These are phyloP conservation scores for Xenopus petersii DNA, from an alignment of 2,797 vertebrate genomes.

Conservation along the genomic window DNA sequence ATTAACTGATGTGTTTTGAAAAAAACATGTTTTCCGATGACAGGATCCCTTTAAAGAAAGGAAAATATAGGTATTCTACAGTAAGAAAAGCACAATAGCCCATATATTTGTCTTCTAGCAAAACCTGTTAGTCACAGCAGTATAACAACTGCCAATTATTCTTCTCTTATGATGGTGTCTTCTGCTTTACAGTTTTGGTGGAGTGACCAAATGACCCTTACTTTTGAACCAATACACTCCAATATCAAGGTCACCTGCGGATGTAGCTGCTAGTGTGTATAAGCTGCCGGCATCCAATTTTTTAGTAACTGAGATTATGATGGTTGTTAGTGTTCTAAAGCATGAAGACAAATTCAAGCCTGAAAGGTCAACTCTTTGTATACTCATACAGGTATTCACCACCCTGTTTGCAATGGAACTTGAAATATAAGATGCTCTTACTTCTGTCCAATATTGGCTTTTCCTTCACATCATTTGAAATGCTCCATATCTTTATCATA, in stretches of 20 bases:
- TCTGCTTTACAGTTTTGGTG: neutral
- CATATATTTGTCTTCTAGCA: neutral
- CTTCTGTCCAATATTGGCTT: neutral
- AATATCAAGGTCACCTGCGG: slow-evolving; percentile 9
- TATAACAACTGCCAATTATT: slow-evolving; percentile 26
- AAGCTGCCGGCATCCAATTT: slow-evolving; percentile 24
- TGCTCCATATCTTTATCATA: too few species aligned
- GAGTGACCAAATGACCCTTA: slow-evolving; percentile 8
- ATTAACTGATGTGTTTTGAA: too few species aligned
- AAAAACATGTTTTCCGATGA: too few species aligned
- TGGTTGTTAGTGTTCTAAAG: slow-evolving; percentile 14
- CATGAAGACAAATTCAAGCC: slow-evolving; percentile 25
- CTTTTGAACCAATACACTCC: slow-evolving; percentile 2
- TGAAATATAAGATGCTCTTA: neutral
- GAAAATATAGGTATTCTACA: neutral
- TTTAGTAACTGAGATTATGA: slow-evolving; percentile 24
- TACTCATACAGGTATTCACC: slow-evolving; percentile 6
- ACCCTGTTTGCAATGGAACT: neutral
- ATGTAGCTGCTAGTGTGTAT: slow-evolving; percentile 20
- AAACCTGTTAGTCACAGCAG: neutral
- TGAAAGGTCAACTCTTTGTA: slow-evolving; percentile 26
- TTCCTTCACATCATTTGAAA: neutral
- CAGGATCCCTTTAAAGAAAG: neutral
- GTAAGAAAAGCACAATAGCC: neutral
- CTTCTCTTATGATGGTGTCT: slow-evolving; percentile 14